These are phyloP conservation scores for Macaria notata DNA, from an alignment of 2,888 invertebrate genomes.

Conservation along the genomic window DNA sequence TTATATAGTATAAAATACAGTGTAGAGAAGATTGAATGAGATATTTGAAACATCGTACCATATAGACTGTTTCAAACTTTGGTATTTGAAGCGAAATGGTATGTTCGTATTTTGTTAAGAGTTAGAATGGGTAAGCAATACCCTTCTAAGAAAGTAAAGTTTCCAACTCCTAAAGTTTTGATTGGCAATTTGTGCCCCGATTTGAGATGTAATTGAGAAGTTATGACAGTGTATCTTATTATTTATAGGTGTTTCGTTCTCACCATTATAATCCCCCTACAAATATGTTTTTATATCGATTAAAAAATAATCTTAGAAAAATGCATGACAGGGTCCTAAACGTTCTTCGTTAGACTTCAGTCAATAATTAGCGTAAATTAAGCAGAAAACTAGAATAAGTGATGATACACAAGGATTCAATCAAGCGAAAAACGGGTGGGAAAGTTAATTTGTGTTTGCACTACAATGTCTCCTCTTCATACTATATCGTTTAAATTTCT, in stretches of 20 bases:
- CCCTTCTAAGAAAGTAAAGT: too few relatives aligned
- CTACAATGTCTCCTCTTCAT: neutral
- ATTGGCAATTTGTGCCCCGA: too few relatives aligned
- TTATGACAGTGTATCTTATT: too few relatives aligned
- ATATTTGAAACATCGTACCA: neutral
- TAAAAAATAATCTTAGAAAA: too few relatives aligned
- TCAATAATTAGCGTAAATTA: constrained; percentile 6
- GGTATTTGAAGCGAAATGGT: constrained; percentile 1
- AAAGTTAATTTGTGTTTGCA: constrained; percentile 10
- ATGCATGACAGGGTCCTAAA: neutral
- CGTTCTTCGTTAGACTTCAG: neutral
- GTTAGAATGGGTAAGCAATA: too few relatives aligned
- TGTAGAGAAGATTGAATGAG: constrained; percentile 4
- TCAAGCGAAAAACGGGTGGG: constrained; percentile 8
- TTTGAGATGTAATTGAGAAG: too few relatives aligned
- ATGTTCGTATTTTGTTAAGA: neutral
- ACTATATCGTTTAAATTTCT: too few relatives aligned
- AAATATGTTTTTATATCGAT: too few relatives aligned
- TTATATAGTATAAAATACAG: constrained; percentile 1
- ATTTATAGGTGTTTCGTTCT: too few relatives aligned
- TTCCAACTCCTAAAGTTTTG: too few relatives aligned
- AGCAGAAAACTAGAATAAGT: neutral
- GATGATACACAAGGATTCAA: constrained; percentile 1
- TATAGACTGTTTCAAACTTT: constrained; percentile 3
- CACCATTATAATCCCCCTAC: too few relatives aligned